Base-by-base conservation (phyloP, 1,140 invertebrate species). In the Zaprionus capensis region DNA sequence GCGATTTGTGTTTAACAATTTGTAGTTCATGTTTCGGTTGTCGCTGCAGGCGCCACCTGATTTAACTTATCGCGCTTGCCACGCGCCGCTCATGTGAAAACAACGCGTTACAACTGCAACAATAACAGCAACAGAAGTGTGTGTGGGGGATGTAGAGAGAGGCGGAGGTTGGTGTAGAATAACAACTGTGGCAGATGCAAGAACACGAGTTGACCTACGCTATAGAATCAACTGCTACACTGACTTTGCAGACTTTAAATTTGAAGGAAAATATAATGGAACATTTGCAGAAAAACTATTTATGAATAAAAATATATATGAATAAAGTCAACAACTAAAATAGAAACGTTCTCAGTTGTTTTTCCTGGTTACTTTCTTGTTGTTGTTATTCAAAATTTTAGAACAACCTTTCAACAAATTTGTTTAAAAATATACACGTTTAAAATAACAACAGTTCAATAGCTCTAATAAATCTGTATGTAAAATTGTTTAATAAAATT, bases 1-100 rank as follows among this genome's bases (percentile, higher is more conserved):
- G 83, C 73, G 74, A 88, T 81, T 87, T 87, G 84, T 88, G 84
- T 87, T 84, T 71, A 87, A 81, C 84, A 88, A 87, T 87, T 87
- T 87, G 84, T 81, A 84, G 81, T 71, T 84, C 75, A 78, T 84
- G 84, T 84, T 87, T 88, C 81, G 81, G 74, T 80, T 88, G 78
- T 78, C 64, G 74, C 75, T 69, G 71, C 59, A 65, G 77, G 82
- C 78, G 71, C 74, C 66, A 56, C 59, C 67, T 84, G 83, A 90
- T 84, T 90, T 87, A 87, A 88, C 84, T 88, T 87, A 87, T 87
- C 84, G 84, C 78, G 71, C 31, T 71, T 63, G 68, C 62, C 84
- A 81, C 80, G 80, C 80, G 73, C 65, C 71, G 70, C 22, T 83
- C 68, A 74, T 71, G 84, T 75, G 81, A 58, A 88, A 83, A 81